phyloP scores from a whole-genome alignment of 2,888 invertebrate genomes.

The Helobdella robusta region DNA sequence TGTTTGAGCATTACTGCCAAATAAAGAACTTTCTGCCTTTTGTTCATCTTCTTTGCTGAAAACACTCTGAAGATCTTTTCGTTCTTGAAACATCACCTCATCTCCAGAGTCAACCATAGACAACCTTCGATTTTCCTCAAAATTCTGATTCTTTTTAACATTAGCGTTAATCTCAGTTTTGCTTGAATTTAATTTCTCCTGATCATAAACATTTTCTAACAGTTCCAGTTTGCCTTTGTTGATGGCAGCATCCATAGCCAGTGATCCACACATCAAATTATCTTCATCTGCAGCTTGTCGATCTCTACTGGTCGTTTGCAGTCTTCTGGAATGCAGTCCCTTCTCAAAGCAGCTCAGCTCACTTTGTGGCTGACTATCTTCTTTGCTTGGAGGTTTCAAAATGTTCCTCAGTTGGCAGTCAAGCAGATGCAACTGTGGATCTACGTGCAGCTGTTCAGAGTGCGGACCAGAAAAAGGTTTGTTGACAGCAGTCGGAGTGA shows the following conservation, averaged over 20 bases:
- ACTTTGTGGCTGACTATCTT: conserved; percentile 14
- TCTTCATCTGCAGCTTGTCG: neutral
- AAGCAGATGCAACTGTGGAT: conserved; percentile 34
- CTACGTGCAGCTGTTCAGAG: conserved; percentile 19
- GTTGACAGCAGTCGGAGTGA: neutral
- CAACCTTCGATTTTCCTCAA: conserved; percentile 4
- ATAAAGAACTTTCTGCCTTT: conserved; percentile 15
- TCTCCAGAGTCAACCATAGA: conserved; percentile 26
- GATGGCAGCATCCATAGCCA: neutral
- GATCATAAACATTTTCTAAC: conserved; percentile 6
- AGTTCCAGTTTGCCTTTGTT: too few relatives aligned
- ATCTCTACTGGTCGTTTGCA: neutral
- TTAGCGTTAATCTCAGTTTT: neutral
- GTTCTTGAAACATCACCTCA: conserved; percentile 29
- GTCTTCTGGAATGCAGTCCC: conserved; percentile 7
- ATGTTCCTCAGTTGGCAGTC: conserved; percentile 38
- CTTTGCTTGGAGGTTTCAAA: conserved; percentile 33
- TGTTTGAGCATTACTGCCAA: conserved; percentile 19
- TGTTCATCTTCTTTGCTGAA: conserved; percentile 17
- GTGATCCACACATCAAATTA: neutral
- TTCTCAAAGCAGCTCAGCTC: conserved; percentile 2
- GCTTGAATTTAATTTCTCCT: neutral
- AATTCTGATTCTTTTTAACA: neutral
- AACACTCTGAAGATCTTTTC: conserved; percentile 9
- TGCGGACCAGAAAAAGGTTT: conserved; percentile 13